Evolutionary conservation across 2,888 invertebrate genomes (phyloP), one percentile per base, ranked within the genome.

Genomic region (Eulithis prunata): DNA sequence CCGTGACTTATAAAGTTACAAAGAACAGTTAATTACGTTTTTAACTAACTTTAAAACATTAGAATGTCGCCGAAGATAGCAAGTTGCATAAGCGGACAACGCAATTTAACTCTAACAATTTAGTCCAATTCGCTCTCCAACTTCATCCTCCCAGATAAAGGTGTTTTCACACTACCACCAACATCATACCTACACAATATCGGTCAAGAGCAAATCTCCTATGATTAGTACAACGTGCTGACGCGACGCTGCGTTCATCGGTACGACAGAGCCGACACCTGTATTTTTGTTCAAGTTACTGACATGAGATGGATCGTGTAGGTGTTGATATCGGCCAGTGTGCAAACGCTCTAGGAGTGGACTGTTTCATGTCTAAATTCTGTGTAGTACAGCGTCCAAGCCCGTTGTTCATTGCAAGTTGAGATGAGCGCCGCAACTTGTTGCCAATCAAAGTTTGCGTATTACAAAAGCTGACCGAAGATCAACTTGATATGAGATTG

Each of bases 361-460:
- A 81, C 79, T 80, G 82, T 84, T 83, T 78, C 71, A 74, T 81
- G 76, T 80, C 81, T 78, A 79, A 77, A 79, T 78, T 70, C 70
- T 56, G 46, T 71, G 69, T 77, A 80, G 74, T 76, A 79, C 76
- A 77, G 74, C 75, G 61, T 63, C 72, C 45, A 51, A 59, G 68
- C 68, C 38, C 58, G 64, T 55, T 58, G 69, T 68, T 71, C 67
- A 56, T 67, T 63, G 54, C 56, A 73, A 76, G 69, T 71, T 67
- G 72, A 56, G 69, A 71, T 70, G 69, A 63, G 60, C 52, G 43
- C 49, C 67, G 58, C 66, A 71, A 72, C 75, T 73, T 70, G 52
- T 76, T 73, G 75, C 75, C 72, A 74, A 73, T 71, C 51, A 55
- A 69, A 70, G 52, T 68, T 68, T 36, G 53, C 12, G 53, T 43